Evolutionary conservation across 2,797 vertebrate genomes (phyloP), one percentile per base, ranked within the genome.

Genomic region (Sorex maritimensis): DNA sequence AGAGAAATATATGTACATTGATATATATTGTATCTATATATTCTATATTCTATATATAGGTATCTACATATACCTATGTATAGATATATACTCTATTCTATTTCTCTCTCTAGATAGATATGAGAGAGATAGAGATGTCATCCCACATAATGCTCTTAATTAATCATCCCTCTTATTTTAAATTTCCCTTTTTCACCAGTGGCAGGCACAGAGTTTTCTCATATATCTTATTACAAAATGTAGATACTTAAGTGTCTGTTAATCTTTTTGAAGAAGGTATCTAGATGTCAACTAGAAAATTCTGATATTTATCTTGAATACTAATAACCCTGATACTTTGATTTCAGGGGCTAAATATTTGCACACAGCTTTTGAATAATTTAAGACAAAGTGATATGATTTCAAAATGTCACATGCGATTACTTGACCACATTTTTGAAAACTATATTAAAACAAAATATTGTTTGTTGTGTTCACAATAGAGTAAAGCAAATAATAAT

Each of bases 331-430:
- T 79, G 17, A 4, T 65, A 21, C 82, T 80, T n/a, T 83, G 30
- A 67, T 75, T 6, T 63, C 30, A 79, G 23, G 67, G 2, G 28
- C 3, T 93, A 67, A 61, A 34, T 81, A 61, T 11, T 79, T 65
- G 80, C 73, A 41, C 7, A n/a, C 24, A 10, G 52, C 8, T 93
- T 89, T 94, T 12, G 23, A 68, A 80, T 44, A 93, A 81, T 26
- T 6, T 34, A 58, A 87, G 17, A 17, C 41, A 49, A 82, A 5
- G 6, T 85, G 30, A 89, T 24, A n/a, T 69, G 75, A 73, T 12
- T 86, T 90, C 58, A 86, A 74, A 90, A 71, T 13, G 41, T 0
- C 10, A 28, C 73, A 88, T 80, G 2, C 23, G 28, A 58, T 49
- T 55, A 28, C 6, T n/a, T 9, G 49, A n/a, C 10, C 73, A 69